A percentile compares a stretch with the other conserved stretches of the same genome.
Conservation (phyloP, 1,140 invertebrate genomes). For the Rhysida immarginata region DNA sequence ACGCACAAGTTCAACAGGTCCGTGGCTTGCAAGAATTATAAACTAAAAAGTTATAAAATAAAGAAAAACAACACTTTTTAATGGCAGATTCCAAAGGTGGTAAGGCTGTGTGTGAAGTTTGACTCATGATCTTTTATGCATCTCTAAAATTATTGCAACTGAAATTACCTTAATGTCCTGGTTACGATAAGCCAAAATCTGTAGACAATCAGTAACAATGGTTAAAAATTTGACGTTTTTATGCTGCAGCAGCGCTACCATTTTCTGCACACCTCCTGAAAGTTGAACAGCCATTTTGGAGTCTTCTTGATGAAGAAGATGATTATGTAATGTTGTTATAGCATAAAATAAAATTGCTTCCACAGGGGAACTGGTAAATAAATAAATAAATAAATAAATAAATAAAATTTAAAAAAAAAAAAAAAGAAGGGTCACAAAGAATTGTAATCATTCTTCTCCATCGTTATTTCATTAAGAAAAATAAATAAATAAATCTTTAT, state of each 20-base stretch:
- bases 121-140: too few relatives aligned
- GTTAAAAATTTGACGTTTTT: conserved; percentile 97
- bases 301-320: conserved; percentile 94
- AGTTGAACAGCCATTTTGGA: conserved; percentile 94
- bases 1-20: conserved; percentile 86
- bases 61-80: too few relatives aligned
- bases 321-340: conserved; percentile 94
- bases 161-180: conserved; percentile 78
- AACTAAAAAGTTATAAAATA: too few relatives aligned
- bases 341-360: conserved; percentile 96
- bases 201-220: conserved; percentile 96
- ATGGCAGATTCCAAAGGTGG: too few relatives aligned
- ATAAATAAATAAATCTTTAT: too few relatives aligned
- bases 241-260: conserved; percentile 86
- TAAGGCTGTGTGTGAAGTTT: too few relatives aligned
- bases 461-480: not conserved
- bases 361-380: conserved; percentile 59
- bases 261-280: conserved; percentile 92
- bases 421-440: not conserved
- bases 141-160: too few relatives aligned
- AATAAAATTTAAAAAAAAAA: not conserved
- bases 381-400: conserved; percentile 9
- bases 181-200: conserved; percentile 97
- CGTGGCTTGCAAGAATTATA: conserved; percentile 92
- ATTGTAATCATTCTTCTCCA: not conserved